Base-by-base conservation (phyloP, 2,888 invertebrate genomes). In the Aromia moschata region DNA sequence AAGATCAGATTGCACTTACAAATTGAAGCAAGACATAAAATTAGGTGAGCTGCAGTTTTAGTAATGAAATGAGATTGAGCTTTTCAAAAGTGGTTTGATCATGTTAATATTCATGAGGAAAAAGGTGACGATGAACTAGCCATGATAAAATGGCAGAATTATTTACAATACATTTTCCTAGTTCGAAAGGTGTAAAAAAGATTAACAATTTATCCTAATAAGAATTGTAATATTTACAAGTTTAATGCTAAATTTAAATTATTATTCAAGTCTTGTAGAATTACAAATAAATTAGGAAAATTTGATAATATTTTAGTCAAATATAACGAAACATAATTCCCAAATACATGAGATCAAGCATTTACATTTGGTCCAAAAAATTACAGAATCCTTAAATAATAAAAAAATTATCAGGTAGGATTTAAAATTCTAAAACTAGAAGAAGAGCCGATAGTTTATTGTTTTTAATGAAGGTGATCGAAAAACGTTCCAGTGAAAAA, bases 221-320 rank as follows among this genome's bases (percentile, higher is more conserved):
- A 59, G 60, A 60, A 63, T 56, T 57, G 30, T 58, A 59, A 56
- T 66, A 66, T 66, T 25, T 66, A 66, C 66, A 66, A 51, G 54
- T 62, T 56, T 62, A 56, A 51, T 46, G 14, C 58, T 64, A 66
- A 41, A 37, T 52, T 57, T 60, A 51, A 49, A 52, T 54, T 59
- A 62, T 45, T 56, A 60, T 57, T 66, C 59, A 64, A 66, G 66
- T 66, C 66, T 66, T 66, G 64, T 62, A 58, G 66, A 62, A 64
- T 57, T 60, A 59, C 58, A 60, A 63, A 66, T 60, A 59, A 65
- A 60, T 53, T 56, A 49, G 33, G 66, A 60, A 67, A 64, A 67
- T 62, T 67, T 62, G 60, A 67, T 56, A 62, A 67, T 64, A 61
- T 41, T 58, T 14, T 33, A n/a, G 16, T 54, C 37, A 37, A n/a